These are phyloP conservation scores for Pimephales promelas DNA, from an alignment of 2,113 vertebrate genomes.

Conservation along the genomic window DNA sequence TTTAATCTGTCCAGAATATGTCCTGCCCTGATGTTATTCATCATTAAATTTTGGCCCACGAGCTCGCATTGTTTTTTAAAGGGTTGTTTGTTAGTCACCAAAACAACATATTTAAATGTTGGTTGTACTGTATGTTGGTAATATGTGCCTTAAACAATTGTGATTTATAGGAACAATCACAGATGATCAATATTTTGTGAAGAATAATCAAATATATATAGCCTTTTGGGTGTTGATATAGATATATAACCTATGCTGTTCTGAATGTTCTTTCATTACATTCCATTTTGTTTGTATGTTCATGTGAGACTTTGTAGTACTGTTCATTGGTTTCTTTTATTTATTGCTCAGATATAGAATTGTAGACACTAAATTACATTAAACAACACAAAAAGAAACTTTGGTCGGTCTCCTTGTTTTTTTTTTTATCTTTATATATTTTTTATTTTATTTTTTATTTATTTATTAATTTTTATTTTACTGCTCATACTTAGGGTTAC, in stretches of 20 bases:
- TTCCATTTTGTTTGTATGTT: not conserved
- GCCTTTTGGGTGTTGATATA: not conserved
- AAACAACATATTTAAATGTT: not conserved
- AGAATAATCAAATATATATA: not conserved
- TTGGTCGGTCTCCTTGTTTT: not conserved
- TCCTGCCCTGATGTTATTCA: not conserved
- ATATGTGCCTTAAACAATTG: constrained; percentile 59
- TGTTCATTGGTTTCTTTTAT: constrained; percentile 1
- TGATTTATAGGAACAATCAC: constrained; percentile 38
- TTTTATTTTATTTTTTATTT: too few relatives aligned
- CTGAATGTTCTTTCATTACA: not conserved
- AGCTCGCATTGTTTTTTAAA: not conserved
- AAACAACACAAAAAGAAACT: not conserved
- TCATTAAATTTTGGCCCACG: not conserved
- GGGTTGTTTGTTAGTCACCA: not conserved
- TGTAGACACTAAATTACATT: constrained; percentile 27
- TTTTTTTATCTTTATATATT: too few relatives aligned
- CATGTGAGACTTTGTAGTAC: not conserved
- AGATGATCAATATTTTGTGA: not conserved
- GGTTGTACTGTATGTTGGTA: constrained; percentile 4
- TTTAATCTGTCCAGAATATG: not conserved
- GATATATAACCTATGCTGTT: constrained; percentile 6
- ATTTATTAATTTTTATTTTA: too few relatives aligned
- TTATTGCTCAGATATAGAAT: constrained; percentile 7
- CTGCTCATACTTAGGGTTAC: not conserved